These are phyloP conservation scores for Dicrurus megarhynchus DNA, from an alignment of 2,113 vertebrate species.

Conservation along the genomic window DNA sequence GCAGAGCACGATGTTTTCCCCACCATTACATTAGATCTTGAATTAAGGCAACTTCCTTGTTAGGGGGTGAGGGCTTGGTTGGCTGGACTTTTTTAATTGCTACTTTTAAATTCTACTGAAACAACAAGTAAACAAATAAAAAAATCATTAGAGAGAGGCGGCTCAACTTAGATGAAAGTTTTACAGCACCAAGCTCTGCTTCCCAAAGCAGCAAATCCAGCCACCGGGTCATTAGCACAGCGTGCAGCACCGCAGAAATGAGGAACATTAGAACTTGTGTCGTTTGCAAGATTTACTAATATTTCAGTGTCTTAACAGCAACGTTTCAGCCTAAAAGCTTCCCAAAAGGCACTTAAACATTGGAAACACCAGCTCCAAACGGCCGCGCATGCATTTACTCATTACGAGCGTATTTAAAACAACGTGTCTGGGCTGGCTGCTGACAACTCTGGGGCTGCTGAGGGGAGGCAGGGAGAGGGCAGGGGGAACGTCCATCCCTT, in stretches of 20 bases:
- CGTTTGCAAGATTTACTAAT: constrained; percentile 58
- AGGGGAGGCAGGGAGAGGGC: background rate
- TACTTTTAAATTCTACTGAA: constrained; percentile 68
- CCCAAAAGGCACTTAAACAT: constrained; percentile 47
- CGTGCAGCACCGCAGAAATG: constrained; percentile 11
- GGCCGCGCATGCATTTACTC: background rate
- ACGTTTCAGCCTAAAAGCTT: constrained; percentile 34
- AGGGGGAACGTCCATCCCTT: background rate
- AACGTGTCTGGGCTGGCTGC: background rate
- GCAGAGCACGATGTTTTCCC: background rate
- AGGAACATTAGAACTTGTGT: constrained; percentile 20
- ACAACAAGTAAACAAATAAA: constrained; percentile 81
- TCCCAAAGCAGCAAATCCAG: constrained; percentile 70
- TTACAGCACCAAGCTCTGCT: constrained; percentile 58
- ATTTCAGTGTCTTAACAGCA: constrained; percentile 60
- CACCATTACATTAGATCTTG: background rate
- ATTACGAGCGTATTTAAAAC: background rate
- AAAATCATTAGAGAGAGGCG: constrained; percentile 76
- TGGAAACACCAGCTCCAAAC: background rate
- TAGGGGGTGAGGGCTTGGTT: background rate
- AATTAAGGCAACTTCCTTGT: constrained; percentile 51
- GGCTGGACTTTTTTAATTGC: constrained; percentile 56
- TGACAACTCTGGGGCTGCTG: background rate
- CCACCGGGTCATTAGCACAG: constrained; percentile 73
- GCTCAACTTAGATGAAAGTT: constrained; percentile 73